Base-by-base conservation (phyloP, 2,888 invertebrate genomes). In the Heteropelma amictum region DNA sequence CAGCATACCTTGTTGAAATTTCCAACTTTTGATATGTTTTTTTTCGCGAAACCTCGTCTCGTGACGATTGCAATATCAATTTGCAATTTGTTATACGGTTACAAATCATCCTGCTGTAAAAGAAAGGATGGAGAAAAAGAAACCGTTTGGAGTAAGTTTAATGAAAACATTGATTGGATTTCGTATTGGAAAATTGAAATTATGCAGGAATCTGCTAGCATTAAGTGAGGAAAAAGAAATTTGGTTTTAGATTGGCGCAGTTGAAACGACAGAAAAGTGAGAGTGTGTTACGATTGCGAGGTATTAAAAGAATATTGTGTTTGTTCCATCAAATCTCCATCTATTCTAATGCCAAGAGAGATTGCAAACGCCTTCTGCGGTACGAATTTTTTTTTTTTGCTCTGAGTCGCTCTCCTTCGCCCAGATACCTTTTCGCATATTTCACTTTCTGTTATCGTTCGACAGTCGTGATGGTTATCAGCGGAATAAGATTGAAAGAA, bases 311-410 rank as follows among this genome's bases (percentile, higher is more conserved):
- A 81, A 78, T 71, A 72, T 61, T 69, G 56, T 82, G 82, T 83
- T 84, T 84, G 82, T 80, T 82, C 81, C 85, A 81, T 84, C 81
- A 85, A 81, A 84, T 81, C 77, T 80, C 78, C 82, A 83, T 84
- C 82, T 74, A 75, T 47, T 58, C 69, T 77, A 80, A 79, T 73
- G 69, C 73, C 71, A 67, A 47, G 67, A 63, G 70, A 72, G 49
- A 72, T 72, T 61, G 67, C 54, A 21, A 26, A 21, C 68, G 45
- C 61, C 42, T 42, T 69, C 38, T 17, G 19, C 19, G 33, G 21
- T 23, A n/a, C 30, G 28, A 42, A 33, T 49, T 21, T n/a, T n/a
- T n/a, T n/a, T n/a, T n/a, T n/a, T n/a, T n/a, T n/a, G n/a, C 53
- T 65, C 54, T 38, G 8, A 10, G 45, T 40, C 42, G 35, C 14